Percentiles rank a stretch among this genome's conserved stretches.
phyloP scores from a whole-genome alignment of 1,140 invertebrate genomes.

The Choristoneura fumiferana region DNA sequence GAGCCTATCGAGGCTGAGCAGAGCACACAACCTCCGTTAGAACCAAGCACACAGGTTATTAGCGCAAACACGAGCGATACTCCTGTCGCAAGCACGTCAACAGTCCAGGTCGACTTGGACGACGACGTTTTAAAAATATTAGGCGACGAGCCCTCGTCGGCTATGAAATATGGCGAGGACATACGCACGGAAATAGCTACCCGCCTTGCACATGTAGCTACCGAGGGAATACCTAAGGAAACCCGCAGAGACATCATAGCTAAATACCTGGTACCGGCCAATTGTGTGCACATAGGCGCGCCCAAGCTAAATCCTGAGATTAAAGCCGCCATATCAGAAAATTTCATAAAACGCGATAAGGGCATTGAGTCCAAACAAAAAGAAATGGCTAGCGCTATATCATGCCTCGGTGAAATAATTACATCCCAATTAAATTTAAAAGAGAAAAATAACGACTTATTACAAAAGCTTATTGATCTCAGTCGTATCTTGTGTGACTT shows the following conservation, averaged over 20 bases:
- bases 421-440: slow-evolving; percentile 5
- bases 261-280: slow-evolving; percentile 16
- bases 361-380: slow-evolving; percentile 19
- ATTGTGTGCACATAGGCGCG: slow-evolving; percentile 20
- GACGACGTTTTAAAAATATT: slow-evolving; percentile 10
- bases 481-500: background rate
- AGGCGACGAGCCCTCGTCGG: slow-evolving; percentile 3
- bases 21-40: too few species aligned
- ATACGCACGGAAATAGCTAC: slow-evolving; percentile 10
- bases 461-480: background rate
- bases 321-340: background rate
- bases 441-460: slow-evolving; percentile 10
- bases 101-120: too few species aligned
- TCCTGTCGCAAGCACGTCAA: too few species aligned
- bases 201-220: background rate
- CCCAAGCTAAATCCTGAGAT: slow-evolving; percentile 17
- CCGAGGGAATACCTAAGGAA: background rate
- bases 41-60: too few species aligned
- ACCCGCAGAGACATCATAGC: background rate
- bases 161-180: slow-evolving; percentile 1
- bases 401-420: slow-evolving; percentile 10
- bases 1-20: too few species aligned
- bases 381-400: slow-evolving; percentile 15
- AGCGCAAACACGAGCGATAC: too few species aligned
- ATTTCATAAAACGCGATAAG: slow-evolving; percentile 3